Conservation (phyloP, 1,140 invertebrate species). For the Drosophila willistoni region DNA sequence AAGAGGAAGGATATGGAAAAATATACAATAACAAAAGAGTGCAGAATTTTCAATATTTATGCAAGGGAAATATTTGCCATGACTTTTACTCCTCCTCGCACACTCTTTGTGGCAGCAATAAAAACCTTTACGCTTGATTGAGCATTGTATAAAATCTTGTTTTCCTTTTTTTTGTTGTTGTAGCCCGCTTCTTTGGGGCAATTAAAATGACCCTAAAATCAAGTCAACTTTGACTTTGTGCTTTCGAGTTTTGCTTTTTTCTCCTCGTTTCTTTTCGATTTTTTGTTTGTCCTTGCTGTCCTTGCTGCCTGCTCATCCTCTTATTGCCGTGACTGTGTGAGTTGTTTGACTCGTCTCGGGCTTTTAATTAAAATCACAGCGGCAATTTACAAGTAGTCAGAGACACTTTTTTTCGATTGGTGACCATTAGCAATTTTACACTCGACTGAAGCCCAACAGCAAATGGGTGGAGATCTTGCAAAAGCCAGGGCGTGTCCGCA, state of each 20-base stretch:
- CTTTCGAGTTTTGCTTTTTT: constrained; percentile 16
- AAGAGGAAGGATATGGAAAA: constrained; percentile 21
- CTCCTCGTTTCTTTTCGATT: background rate
- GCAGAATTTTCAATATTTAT: constrained; percentile 66
- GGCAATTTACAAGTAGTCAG: constrained; percentile 63
- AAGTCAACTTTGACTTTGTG: constrained; percentile 74
- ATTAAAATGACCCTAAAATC: constrained; percentile 69
- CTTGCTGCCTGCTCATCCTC: constrained; percentile 17
- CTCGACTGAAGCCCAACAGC: constrained; percentile 60
- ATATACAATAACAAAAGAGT: constrained; percentile 21
- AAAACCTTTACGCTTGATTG: constrained; percentile 68
- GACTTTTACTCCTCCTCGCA: constrained; percentile 30
- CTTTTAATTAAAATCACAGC: constrained; percentile 79
- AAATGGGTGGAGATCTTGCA: constrained; percentile 40
- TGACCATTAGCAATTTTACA: constrained; percentile 78
- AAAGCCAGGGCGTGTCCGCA: constrained; percentile 22
- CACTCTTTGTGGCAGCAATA: constrained; percentile 41
- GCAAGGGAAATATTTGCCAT: constrained; percentile 64
- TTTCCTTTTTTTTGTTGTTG: constrained; percentile 35
- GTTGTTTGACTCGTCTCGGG: constrained; percentile 14
- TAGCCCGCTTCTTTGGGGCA: constrained; percentile 43
- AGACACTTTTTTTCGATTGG: constrained; percentile 37
- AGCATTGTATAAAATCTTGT: constrained; percentile 67
- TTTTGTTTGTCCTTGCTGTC: constrained; percentile 23
- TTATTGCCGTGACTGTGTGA: constrained; percentile 14